Conservation (phyloP, 1,140 invertebrate genomes). For the Agraylea sexmaculata region DNA sequence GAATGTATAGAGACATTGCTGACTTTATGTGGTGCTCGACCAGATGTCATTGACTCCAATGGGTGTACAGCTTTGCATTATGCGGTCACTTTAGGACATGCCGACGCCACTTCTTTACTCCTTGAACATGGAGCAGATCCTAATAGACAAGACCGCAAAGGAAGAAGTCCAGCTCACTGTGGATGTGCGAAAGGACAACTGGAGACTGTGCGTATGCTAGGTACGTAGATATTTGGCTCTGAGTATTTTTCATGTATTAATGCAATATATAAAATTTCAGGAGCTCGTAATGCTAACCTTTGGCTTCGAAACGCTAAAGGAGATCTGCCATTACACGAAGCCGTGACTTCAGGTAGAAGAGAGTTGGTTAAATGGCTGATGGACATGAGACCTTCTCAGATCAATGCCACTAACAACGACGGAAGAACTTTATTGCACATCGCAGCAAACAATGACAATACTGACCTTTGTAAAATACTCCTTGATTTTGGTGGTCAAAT, state of each 20-base stretch:
- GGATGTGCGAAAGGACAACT: constrained; percentile 92
- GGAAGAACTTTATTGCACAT: constrained; percentile 89
- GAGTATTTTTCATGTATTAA: constrained; percentile 4
- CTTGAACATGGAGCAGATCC: constrained; percentile 80
- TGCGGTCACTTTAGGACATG: constrained; percentile 88
- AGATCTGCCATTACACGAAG: constrained; percentile 88
- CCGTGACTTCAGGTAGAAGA: constrained; percentile 79
- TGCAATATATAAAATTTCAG: too few species aligned
- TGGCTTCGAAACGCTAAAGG: constrained; percentile 87
- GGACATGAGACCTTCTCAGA: constrained; percentile 64
- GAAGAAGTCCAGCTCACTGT: constrained; percentile 69
- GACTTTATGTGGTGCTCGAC: constrained; percentile 74
- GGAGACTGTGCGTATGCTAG: constrained; percentile 44
- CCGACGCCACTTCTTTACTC: constrained; percentile 82
- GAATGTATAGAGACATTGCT: constrained; percentile 85
- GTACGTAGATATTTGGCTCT: constrained; percentile 24
- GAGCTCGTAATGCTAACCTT: constrained; percentile 73
- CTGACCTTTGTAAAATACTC: constrained; percentile 84
- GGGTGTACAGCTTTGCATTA: constrained; percentile 95
- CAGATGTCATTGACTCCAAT: constrained; percentile 77
- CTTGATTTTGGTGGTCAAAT: constrained; percentile 70
- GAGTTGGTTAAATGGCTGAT: constrained; percentile 81
- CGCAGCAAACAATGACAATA: constrained; percentile 85
- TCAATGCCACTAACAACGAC: constrained; percentile 84
- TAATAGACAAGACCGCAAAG: constrained; percentile 84